Base-by-base conservation (phyloP, 2,797 vertebrate genomes). In the Otolemur crassicaudatus region DNA sequence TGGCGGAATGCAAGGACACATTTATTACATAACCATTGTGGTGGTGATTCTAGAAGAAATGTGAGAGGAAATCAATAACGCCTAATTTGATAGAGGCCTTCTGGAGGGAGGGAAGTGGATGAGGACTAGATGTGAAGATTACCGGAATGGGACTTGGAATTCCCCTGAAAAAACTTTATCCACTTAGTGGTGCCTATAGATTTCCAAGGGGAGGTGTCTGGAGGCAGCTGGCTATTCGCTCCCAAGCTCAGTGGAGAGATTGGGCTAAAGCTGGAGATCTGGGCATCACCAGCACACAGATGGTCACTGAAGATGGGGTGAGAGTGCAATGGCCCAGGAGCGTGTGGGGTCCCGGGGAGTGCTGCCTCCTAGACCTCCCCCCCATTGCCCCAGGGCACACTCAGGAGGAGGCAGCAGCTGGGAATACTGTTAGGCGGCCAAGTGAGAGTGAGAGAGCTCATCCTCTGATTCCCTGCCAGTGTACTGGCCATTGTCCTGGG, bases 371-470 rank as follows among this genome's bases (percentile, higher is more conserved):
- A 43, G 77, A 34, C 40, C 77, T 4, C 40, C 40, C 31, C 40
- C 25, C 8, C 29, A 25, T 22, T n/a, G 23, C 60, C 29, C 53
- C 63, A 63, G 75, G 56, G 9, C 31, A 8, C 34, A 14, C 5
- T 7, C 16, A 20, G 2, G 60, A 25, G 31, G 56, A 88, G 16
- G 22, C 16, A 20, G 61, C 16, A 22, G 69, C 31, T 29, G 9
- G 1, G 27, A 81, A 5, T 63, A 75, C 40, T 76, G 31, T 37
- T 17, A 40, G 46, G 46, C 9, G 46, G 56, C 17, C 11, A 29
- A 4, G 13, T 7, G 19, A 22, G 22, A 34, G 12, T 7, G 16
- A 56, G 76, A 53, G 16, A 20, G 5, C n/a, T 0, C 0, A 3
- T 20, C 61, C 31, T 72, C 37, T 63, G 60, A n/a, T 34, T 75